Evolutionary conservation across 2,113 vertebrate genomes (phyloP).

Genomic region (Pantherophis guttatus): DNA sequence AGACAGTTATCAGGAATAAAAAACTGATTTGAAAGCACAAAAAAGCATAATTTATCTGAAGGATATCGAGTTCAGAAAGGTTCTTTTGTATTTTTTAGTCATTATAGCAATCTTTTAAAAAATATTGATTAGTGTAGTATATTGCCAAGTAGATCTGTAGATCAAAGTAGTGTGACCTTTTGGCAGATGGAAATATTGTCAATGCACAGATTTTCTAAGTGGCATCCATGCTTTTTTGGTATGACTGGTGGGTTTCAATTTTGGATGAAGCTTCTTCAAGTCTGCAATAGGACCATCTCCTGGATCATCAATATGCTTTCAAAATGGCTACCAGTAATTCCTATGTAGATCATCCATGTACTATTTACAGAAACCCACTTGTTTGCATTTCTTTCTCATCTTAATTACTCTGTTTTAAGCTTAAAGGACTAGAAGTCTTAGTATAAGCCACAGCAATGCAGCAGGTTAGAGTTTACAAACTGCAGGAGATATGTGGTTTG

Average conservation of each 20-base stretch:
- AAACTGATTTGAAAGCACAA: neutral
- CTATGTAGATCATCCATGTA: constrained; percentile 46
- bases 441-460: neutral
- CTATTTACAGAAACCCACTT: neutral
- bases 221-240: neutral
- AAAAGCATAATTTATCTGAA: neutral
- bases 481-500: neutral
- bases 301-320: neutral
- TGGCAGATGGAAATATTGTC: neutral
- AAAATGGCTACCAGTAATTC: constrained; percentile 39
- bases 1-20: neutral
- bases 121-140: neutral
- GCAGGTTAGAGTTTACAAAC: neutral
- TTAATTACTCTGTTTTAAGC: constrained; percentile 9
- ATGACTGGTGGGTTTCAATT: neutral
- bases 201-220: neutral
- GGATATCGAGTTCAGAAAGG: neutral
- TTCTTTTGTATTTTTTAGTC: neutral
- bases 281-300: neutral
- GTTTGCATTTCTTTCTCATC: constrained; percentile 23
- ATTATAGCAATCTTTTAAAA: neutral
- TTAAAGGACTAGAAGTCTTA: neutral
- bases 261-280: neutral
- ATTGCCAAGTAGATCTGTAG: neutral
- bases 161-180: neutral